Base-by-base conservation (phyloP, 92 coral and sea anemone species). In the Paramuricea clavata region DNA sequence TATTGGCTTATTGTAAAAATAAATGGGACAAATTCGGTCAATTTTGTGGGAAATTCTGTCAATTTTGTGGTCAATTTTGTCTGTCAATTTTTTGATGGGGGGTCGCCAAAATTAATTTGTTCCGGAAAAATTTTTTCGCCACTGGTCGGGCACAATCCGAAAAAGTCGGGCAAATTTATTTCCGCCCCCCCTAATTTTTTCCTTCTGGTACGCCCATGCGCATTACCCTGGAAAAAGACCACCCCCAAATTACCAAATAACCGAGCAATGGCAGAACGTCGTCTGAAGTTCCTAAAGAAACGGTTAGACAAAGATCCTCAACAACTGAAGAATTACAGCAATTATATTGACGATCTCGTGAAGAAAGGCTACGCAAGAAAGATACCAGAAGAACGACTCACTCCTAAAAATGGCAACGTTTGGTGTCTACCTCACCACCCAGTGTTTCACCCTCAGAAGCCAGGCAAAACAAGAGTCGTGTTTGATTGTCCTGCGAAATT, bases 381-480 rank as follows among this genome's bases (percentile, higher is more conserved):
- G 50, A 91, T 86, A 2, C 79, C 81, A 44, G 27, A 33, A 13
- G 76, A 72, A 12, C 76, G 41, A 6, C 34, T 27, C 7, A 49
- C 35, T 9, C 33, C 75, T 2, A 28, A 39, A 4, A 4, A 59
- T 4, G 49, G 72, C 2, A 65, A 78, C 2, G 64, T 30, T 9
- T 89, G 89, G 92, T 89, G 85, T 31, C 56, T 89, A 0, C 85
- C 92, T 7, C 90, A 85, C 31, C 90, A 89, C 28, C 90, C 92
- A 0, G 90, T 89, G 0, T 49, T 85, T 22, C 49, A 89, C 50
- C 92, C 85, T 17, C 90, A 78, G 7, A 89, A 86, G 33, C 92
- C 90, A 12, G 82, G 31, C 15, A 89, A 89, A 47, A 74, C 77
- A 35, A 70, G 92, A 42, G 92, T 89, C 17, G 92, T 89, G 33